Conservation (phyloP, 2,888 invertebrate genomes). For the Eupithecia tripunctaria region DNA sequence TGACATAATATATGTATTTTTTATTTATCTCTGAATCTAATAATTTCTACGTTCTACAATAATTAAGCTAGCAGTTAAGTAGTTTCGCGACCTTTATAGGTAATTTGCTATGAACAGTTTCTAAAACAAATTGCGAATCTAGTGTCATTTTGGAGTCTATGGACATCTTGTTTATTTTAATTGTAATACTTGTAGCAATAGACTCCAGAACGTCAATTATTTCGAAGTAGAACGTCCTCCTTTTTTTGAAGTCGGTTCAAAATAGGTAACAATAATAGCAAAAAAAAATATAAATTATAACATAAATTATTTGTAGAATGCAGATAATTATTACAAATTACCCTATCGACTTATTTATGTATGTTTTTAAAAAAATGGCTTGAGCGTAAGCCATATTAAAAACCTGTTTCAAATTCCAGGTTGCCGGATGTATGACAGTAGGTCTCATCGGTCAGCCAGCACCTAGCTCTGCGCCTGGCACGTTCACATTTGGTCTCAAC, state of each 20-base stretch:
- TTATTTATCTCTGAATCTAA: too few species aligned
- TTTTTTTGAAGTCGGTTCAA: too few species aligned
- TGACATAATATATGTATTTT: too few species aligned
- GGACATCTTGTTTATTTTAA: background rate
- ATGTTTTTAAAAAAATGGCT: too few species aligned
- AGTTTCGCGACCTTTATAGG: background rate
- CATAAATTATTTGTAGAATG: too few species aligned
- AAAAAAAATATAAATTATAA: too few species aligned
- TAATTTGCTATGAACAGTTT: background rate
- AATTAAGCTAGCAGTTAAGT: background rate
- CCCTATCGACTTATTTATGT: too few species aligned
- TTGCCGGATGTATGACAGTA: constrained; percentile 86
- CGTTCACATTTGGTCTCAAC: constrained; percentile 87
- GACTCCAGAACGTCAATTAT: too few species aligned
- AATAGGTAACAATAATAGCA: too few species aligned
- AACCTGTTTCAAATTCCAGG: constrained; percentile 47
- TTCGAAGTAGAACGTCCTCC: too few species aligned
- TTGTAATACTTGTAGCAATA: background rate
- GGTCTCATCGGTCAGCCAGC: constrained; percentile 84
- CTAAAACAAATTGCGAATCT: background rate
- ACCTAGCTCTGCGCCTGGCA: constrained; percentile 74
- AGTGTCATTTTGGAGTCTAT: background rate
- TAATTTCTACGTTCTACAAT: background rate
- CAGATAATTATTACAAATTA: too few species aligned
- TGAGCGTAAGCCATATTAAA: background rate